Evolutionary conservation across 2,113 vertebrate genomes (phyloP).

Genomic region (Malurus alboscapulatus): DNA sequence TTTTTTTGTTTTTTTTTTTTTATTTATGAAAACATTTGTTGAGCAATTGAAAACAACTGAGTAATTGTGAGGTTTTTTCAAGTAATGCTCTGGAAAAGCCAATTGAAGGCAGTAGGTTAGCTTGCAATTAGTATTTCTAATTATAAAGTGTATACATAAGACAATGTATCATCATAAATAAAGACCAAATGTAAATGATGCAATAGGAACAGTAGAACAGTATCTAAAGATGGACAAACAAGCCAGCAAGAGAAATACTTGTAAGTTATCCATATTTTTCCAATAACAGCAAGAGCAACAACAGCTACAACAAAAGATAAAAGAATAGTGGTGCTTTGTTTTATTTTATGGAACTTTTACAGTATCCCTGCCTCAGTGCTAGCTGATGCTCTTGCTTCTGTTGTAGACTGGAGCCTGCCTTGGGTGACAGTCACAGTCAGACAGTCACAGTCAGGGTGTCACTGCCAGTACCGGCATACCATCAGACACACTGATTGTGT

Average conservation of each 20-base stretch:
- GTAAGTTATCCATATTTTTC: background rate
- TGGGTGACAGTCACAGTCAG: fast-evolving
- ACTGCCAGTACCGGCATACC: no score
- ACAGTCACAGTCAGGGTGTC: fast-evolving
- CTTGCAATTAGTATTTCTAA: constrained; percentile 55
- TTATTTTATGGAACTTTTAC: background rate
- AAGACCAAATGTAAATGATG: constrained; percentile 36
- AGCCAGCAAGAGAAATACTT: background rate
- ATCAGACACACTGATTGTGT: background rate
- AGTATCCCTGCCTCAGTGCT: background rate
- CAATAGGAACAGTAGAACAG: background rate
- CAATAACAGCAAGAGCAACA: background rate
- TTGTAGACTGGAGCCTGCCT: background rate
- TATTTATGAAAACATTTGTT: background rate
- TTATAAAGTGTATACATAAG: constrained; percentile 42
- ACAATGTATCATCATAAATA: constrained; percentile 7
- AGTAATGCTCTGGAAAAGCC: constrained; percentile 17
- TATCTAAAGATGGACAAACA: background rate
- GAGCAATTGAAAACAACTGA: background rate
- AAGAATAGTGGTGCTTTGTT: background rate
- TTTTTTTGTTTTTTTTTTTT: background rate
- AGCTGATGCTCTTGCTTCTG: background rate
- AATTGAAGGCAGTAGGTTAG: constrained; percentile 11
- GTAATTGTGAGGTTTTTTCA: constrained; percentile 18
- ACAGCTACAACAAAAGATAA: background rate